Percentiles rank a stretch among this genome's conserved stretches.
phyloP scores from a whole-genome alignment of 2,797 vertebrate species.

The Typhlichthys eigenmanni region DNA sequence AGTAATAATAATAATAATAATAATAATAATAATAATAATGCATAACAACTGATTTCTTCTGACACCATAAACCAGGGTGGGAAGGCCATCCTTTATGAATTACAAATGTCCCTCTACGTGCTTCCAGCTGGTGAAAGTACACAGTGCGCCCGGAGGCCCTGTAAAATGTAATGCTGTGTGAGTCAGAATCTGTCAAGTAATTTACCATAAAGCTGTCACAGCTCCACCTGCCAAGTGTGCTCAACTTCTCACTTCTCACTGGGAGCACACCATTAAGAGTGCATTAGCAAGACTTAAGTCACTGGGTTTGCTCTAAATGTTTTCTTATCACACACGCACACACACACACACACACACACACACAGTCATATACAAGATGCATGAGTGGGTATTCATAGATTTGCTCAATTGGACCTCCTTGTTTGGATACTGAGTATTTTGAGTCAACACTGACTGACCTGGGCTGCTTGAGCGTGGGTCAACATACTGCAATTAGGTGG shows the following conservation, averaged over 20 bases:
- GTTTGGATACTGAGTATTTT: slow-evolving; percentile 14
- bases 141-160: too few species aligned
- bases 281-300: background rate
- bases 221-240: slow-evolving; percentile 1
- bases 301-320: background rate
- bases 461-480: slow-evolving; percentile 4
- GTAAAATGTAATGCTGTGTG: slow-evolving; percentile 11
- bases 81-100: too few species aligned
- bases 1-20: too few species aligned
- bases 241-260: background rate
- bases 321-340: slow-evolving; percentile 1
- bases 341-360: background rate
- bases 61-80: too few species aligned
- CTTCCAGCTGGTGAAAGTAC: too few species aligned
- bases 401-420: slow-evolving; percentile 17
- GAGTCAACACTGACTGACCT: slow-evolving; percentile 26
- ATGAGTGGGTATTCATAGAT: slow-evolving; percentile 18
- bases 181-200: slow-evolving; percentile 18
- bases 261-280: background rate
- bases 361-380: background rate
- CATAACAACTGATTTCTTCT: too few species aligned
- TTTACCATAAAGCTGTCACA: too few species aligned
- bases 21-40: too few species aligned
- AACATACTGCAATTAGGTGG: slow-evolving; percentile 17
- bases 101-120: too few species aligned